Base-by-base conservation (phyloP, 2,888 invertebrate species). In the Amblyjoppa fuscipennis region DNA sequence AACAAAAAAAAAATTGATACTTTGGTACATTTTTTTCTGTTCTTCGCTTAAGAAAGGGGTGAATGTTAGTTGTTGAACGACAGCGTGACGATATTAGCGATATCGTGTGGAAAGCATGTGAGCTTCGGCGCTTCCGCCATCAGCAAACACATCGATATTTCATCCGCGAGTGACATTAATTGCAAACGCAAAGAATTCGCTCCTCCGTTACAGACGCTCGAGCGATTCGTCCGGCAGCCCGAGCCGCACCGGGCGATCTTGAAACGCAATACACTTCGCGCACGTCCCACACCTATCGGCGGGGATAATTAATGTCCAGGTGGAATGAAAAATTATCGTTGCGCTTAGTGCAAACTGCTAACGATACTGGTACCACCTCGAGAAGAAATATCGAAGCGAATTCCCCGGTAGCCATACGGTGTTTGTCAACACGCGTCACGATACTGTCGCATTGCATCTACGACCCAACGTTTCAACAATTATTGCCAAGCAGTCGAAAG, bases 101-200 rank as follows among this genome's bases (percentile, higher is more conserved):
- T 64, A 34, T n/a, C 13, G n/a, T 16, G 31, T n/a, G 31, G 6
- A 64, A 6, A 31, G 6, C 64, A 25, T 16, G 41, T 3, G 4
- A 34, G 38, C 69, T 73, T 75, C 38, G 16, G 34, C 28, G 49
- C 64, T 85, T 75, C 25, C 75, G 70, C 20, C 59, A 31, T 9
- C 34, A 76, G 73, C n/a, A 81, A 78, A 85, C 81, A 74, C 77
- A 53, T 83, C 83, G 74, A 84, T 86, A 83, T 84, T 74, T 87
- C 81, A 87, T 87, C 79, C 76, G 69, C 70, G 79, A 84, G 41
- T 81, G 84, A 79, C 71, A 84, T 83, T 88, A 85, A 88, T 87
- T 74, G 74, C 71, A 82, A 85, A 68, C 64, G 73, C 74, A 56
- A 38, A 51, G 51, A 64, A 70, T 56, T 61, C 49, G 75, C 61